phyloP scores from a whole-genome alignment of 2,888 invertebrate genomes.

The Drosophila trichaetosa region DNA sequence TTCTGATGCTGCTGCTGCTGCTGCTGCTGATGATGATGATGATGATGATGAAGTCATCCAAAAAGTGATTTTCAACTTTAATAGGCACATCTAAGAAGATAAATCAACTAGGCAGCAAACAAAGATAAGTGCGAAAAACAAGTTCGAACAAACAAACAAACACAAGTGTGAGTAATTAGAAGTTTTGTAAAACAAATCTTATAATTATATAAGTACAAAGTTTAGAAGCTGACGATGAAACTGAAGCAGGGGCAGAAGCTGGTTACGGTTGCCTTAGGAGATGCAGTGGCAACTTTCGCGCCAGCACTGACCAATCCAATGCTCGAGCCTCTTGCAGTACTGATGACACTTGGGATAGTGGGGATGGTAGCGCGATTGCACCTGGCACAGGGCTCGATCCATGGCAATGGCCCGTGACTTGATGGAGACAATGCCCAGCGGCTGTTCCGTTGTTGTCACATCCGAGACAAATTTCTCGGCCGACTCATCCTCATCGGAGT shows the following conservation, averaged over 20 bases:
- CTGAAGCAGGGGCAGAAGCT: not conserved
- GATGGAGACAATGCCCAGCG: constrained; percentile 72
- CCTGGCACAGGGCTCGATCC: constrained; percentile 76
- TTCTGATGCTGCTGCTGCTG: not conserved
- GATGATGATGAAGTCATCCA: constrained; percentile 1
- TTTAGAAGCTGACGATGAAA: not conserved
- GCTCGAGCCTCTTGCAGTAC: constrained; percentile 80
- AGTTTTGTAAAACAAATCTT: constrained; percentile 28
- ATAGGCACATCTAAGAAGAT: constrained; percentile 26
- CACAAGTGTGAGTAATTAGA: constrained; percentile 17
- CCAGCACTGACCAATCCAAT: constrained; percentile 84
- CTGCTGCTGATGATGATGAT: not conserved
- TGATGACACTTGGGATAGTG: constrained; percentile 81
- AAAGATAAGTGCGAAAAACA: constrained; percentile 4
- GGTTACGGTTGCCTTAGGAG: constrained; percentile 54
- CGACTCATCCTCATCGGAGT: not conserved
- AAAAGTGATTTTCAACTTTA: constrained; percentile 38
- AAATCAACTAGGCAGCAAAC: constrained; percentile 12
- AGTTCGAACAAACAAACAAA: constrained; percentile 7
- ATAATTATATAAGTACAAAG: constrained; percentile 32
- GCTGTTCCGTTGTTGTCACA: constrained; percentile 36
- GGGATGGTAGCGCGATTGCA: constrained; percentile 78
- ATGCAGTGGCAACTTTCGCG: constrained; percentile 82
- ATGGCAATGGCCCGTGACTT: constrained; percentile 80
- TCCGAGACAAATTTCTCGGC: constrained; percentile 31